Percentiles rank a stretch among this genome's conserved stretches.
These are phyloP conservation scores for Temnothorax rugatulus DNA, from an alignment of 2,888 invertebrate genomes.

Conservation along the genomic window DNA sequence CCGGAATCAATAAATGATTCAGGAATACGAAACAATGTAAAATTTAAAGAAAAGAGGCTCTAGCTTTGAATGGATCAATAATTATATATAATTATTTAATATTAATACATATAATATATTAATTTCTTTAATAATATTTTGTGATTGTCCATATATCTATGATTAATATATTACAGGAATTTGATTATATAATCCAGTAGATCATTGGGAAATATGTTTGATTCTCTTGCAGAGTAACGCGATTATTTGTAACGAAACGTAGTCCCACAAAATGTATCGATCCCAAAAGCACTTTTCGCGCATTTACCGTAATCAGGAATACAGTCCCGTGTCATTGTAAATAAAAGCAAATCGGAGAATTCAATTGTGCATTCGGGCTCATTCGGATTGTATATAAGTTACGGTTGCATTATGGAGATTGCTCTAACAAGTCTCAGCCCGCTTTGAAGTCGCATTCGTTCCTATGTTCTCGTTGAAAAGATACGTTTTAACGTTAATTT, in stretches of 20 bases:
- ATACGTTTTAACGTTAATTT: conserved; percentile 19
- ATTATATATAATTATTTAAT: background rate
- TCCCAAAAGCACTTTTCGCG: conserved; percentile 54
- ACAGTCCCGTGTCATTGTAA: conserved; percentile 61
- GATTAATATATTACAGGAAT: background rate
- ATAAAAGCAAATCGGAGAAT: conserved; percentile 54
- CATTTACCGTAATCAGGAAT: conserved; percentile 60
- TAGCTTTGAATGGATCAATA: background rate
- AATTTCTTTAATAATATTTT: background rate
- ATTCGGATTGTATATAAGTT: conserved; percentile 52
- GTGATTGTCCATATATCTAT: background rate
- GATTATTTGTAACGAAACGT: background rate
- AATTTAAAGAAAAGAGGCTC: background rate
- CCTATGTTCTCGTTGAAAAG: background rate
- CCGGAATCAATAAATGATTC: background rate
- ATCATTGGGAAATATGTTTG: background rate
- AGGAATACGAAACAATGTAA: background rate
- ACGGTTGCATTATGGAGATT: conserved; percentile 60
- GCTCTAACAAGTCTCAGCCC: conserved; percentile 47
- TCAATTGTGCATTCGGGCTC: conserved; percentile 51
- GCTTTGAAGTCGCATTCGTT: conserved; percentile 32
- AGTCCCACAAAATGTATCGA: conserved; percentile 36
- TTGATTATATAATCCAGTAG: background rate
- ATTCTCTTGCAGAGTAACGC: background rate
- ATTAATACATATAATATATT: background rate